phyloP scores from a whole-genome alignment of 1,140 invertebrate genomes.

The Pogonognathellus flavescens region DNA sequence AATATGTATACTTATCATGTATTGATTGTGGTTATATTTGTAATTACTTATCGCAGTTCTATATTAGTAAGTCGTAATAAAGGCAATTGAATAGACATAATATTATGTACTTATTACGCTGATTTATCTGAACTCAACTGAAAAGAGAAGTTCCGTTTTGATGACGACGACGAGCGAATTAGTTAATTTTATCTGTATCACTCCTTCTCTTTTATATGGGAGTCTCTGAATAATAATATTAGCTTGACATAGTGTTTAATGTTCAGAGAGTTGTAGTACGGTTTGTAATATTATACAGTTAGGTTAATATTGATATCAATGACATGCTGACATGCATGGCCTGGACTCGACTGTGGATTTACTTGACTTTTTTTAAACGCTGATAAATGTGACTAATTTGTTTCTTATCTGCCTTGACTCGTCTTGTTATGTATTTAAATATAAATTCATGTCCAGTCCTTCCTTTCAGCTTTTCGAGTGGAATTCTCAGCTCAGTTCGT shows the following conservation, averaged over 20 bases:
- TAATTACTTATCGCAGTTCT: no score
- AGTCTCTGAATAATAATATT: no score
- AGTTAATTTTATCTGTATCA: conserved; percentile 1
- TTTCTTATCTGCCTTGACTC: conserved; percentile 29
- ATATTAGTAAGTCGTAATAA: no score
- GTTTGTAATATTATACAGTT: no score
- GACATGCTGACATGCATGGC: not conserved
- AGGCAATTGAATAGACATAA: no score
- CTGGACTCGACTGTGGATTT: conserved; percentile 8
- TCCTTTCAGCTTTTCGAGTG: not conserved
- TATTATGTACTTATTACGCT: no score
- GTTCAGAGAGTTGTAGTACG: no score
- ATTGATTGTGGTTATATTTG: no score
- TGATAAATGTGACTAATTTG: conserved; percentile 46
- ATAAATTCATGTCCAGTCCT: conserved; percentile 29
- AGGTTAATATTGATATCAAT: not conserved
- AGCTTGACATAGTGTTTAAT: no score
- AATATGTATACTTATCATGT: no score
- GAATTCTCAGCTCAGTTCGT: conserved; percentile 2
- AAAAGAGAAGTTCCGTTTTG: conserved; percentile 50
- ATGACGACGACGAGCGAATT: conserved; percentile 46
- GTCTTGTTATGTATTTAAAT: conserved; percentile 31
- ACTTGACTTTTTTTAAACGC: no score
- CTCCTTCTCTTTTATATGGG: no score
- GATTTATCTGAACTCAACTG: conserved; percentile 8